Base-by-base conservation (phyloP, 2,888 invertebrate species). In the Drosophila prolongata region DNA sequence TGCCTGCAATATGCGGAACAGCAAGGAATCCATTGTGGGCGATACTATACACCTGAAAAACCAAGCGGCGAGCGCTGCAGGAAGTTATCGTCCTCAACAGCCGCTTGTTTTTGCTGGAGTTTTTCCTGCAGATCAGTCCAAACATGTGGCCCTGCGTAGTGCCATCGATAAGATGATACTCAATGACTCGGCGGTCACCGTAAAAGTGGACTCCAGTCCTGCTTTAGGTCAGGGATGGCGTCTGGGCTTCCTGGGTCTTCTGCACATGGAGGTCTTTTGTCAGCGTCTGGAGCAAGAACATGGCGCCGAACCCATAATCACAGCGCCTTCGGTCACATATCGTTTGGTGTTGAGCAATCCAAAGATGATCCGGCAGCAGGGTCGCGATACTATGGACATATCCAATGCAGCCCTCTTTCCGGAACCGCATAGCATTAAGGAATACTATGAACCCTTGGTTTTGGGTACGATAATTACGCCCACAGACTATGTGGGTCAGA, bases 181-280 rank as follows among this genome's bases (percentile, higher is more conserved):
- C 43, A 99, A 98, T 92, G 99, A 99, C 93, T 96, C 97, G 6
- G 98, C 97, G 67, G 98, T 99, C 5, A 94, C 95, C n/a, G 93
- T 98, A 5, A 93, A 93, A 42, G 91, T 95, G 14, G 98, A 98
- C 92, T 95, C 96, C 6, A 97, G 97, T 92, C 95, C 97, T 66
- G 97, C 97, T 2, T 93, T 98, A 62, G 98, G 97, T 3, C 96
- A 96, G 90, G 98, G 98, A 27, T 98, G 97, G 97, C 94, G 97
- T 46, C 92, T 97, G 30, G 98, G 98, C 2, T 98, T 98, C 91
- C 92, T 98, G 13, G 98, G 98, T 0, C 93, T 98, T 5, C 92
- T 98, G 14, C 98, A 98, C 89, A 94, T 98, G 92, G 98, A 98
- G 92, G 97, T 98, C 0, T 97, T 98, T 89, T 95, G 95, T 43